Conservation (phyloP, 1,140 invertebrate species). For the Scylla paramamosain region DNA sequence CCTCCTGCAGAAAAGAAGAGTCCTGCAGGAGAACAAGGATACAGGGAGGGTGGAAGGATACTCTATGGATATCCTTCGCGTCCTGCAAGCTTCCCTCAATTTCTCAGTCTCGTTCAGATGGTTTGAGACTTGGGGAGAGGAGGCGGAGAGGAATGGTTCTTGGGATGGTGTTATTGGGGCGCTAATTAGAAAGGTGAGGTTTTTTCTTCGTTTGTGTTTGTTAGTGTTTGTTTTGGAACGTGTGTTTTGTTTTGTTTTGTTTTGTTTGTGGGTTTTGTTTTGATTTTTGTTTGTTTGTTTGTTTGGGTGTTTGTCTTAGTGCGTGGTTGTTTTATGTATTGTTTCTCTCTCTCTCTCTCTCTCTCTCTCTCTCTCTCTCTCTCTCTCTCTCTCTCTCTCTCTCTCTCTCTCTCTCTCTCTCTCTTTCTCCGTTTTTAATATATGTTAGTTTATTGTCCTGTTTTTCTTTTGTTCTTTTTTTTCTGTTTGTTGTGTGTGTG, state of each 20-base stretch:
- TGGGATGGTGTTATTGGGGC: conserved; percentile 43
- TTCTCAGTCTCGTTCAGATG: conserved; percentile 2
- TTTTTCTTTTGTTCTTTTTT: too few species aligned
- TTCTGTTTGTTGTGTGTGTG: too few species aligned
- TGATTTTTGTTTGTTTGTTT: neutral
- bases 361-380: too few species aligned
- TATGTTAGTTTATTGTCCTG: too few species aligned
- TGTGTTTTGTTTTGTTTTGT: too few species aligned
- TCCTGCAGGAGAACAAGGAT: neutral
- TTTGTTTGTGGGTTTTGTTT: neutral
- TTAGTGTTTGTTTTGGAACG: too few species aligned
- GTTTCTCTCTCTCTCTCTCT: too few species aligned
- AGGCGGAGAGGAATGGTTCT: neutral
- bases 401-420: too few species aligned
- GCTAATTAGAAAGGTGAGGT: conserved; percentile 19
- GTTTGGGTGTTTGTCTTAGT: neutral
- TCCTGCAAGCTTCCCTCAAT: neutral
- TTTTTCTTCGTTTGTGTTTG: too few species aligned
- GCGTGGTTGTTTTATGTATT: neutral
- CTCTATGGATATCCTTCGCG: neutral
- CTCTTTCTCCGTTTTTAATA: too few species aligned
- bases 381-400: too few species aligned
- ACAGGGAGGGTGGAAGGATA: neutral
- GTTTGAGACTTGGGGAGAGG: neutral
- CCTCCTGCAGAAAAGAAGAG: conserved; percentile 6